Conservation (phyloP, 2,113 vertebrate species). For the Lamprotornis superbus region DNA sequence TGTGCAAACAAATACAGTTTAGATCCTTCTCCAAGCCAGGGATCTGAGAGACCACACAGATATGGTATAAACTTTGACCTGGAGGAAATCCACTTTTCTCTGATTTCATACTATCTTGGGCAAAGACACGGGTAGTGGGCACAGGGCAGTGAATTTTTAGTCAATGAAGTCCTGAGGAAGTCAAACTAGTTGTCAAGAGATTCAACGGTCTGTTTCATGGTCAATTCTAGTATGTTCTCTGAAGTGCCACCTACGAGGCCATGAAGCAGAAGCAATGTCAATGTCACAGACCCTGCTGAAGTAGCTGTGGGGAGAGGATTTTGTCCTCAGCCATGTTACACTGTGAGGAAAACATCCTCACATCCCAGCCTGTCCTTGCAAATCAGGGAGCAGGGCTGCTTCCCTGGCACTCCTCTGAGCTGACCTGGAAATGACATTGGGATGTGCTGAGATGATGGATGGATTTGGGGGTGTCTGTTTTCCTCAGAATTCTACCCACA, state of each 20-base stretch:
- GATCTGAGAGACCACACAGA: background rate
- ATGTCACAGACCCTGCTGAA: background rate
- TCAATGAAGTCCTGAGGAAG: background rate
- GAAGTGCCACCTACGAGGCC: background rate
- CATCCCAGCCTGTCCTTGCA: background rate
- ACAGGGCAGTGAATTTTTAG: background rate
- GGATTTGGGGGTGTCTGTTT: background rate
- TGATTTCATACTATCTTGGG: background rate
- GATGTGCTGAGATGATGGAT: background rate
- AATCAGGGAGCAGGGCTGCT: background rate
- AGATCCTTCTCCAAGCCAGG: background rate
- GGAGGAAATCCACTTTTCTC: background rate
- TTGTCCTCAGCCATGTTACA: background rate
- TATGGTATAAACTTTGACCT: background rate
- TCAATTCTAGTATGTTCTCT: background rate
- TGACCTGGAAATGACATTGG: background rate
- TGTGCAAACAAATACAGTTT: background rate
- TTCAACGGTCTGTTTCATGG: background rate
- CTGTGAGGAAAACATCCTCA: background rate
- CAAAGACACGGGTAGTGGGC: background rate
- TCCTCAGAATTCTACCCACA: background rate
- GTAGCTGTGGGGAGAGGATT: background rate
- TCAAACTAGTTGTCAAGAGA: background rate
- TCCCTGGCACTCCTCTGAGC: fast-evolving
- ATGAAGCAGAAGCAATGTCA: background rate